Evolutionary conservation across 2,888 invertebrate species (phyloP).

Genomic region (Bombyx huttoni): DNA sequence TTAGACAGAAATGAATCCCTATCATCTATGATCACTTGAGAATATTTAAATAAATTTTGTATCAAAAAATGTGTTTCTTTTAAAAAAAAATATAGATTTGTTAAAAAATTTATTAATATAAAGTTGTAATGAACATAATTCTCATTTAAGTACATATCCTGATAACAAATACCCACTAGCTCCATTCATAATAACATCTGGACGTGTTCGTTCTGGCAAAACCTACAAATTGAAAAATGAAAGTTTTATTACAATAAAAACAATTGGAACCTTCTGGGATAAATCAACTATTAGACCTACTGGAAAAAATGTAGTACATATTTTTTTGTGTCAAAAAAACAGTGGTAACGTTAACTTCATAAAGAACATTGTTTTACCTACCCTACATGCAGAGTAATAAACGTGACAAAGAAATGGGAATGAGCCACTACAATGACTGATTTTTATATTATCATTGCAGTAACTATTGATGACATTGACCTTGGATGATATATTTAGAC

Average conservation of each 20-base stretch:
- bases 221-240: constrained; percentile 32
- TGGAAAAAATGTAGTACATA: too few species aligned
- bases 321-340: too few species aligned
- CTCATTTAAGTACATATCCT: constrained; percentile 72
- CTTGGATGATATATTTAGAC: neutral
- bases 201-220: constrained; percentile 92
- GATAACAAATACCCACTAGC: constrained; percentile 91
- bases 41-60: constrained; percentile 41
- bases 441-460: neutral
- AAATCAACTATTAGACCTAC: too few species aligned
- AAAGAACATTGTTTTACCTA: too few species aligned
- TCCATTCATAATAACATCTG: constrained; percentile 91
- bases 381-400: too few species aligned
- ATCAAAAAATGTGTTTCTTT: constrained; percentile 18
- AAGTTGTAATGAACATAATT: constrained; percentile 6
- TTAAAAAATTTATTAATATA: neutral
- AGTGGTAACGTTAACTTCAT: too few species aligned
- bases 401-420: too few species aligned
- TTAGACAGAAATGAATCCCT: constrained; percentile 32
- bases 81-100: constrained; percentile 4
- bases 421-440: too few species aligned
- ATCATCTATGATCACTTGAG: constrained; percentile 35
- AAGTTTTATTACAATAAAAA: too few species aligned
- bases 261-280: too few species aligned
- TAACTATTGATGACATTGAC: neutral